Percentiles rank a stretch among this genome's conserved stretches.
phyloP scores from a whole-genome alignment of 2,113 vertebrate species.

The Dinomys branickii region DNA sequence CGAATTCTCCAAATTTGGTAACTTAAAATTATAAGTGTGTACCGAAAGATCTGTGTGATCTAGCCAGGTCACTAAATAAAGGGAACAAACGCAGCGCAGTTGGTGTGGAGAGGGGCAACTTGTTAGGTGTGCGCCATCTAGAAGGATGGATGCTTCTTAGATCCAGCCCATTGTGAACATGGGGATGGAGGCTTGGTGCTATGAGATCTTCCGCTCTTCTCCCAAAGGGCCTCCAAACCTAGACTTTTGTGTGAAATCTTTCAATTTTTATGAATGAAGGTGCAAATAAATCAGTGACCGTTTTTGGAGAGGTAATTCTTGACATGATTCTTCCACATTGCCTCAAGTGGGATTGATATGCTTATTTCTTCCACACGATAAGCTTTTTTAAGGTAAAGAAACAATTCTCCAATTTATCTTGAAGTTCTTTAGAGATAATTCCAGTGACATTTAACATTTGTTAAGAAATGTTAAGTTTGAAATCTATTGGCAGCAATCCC shows the following conservation, averaged over 20 bases:
- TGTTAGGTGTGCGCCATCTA: not conserved
- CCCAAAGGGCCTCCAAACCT: not conserved
- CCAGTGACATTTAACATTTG: conserved; percentile 30
- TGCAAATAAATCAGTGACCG: not conserved
- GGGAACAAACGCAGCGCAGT: not conserved
- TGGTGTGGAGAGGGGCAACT: not conserved
- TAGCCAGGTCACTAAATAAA: not conserved
- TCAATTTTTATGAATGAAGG: conserved; percentile 14
- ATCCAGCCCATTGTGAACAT: not conserved
- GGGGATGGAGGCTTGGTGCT: not conserved
- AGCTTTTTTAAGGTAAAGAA: conserved; percentile 41
- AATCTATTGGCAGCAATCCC: conserved; percentile 42
- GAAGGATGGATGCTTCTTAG: not conserved
- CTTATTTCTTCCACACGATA: not conserved
- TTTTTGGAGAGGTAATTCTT: not conserved
- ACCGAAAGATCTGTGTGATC: not conserved
- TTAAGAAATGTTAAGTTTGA: conserved; percentile 64
- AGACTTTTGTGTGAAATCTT: conserved; percentile 31
- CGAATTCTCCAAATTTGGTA: conserved; percentile 30
- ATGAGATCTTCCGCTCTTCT: not conserved
- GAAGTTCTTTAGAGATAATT: conserved; percentile 1
- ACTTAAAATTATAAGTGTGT: not conserved
- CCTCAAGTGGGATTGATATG: not conserved
- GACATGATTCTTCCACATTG: not conserved
- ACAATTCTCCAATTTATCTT: conserved; percentile 29